These are phyloP conservation scores for Gobionotothen gibberifrons DNA, from an alignment of 2,797 vertebrate genomes.

Conservation along the genomic window DNA sequence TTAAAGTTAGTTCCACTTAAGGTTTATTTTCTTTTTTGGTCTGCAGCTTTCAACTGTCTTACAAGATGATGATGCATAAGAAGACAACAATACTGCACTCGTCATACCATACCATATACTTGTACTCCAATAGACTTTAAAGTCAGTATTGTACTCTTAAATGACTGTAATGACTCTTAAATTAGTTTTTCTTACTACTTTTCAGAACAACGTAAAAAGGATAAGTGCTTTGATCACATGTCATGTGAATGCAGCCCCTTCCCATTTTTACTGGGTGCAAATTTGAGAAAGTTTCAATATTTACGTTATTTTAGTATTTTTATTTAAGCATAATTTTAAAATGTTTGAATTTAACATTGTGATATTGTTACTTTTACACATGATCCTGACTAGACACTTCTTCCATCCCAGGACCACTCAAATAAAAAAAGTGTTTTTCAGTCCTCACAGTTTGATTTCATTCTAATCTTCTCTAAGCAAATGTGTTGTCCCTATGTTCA, in stretches of 20 bases:
- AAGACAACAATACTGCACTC: neutral
- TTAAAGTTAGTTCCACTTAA: neutral
- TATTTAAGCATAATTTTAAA: neutral
- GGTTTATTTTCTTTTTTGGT: neutral
- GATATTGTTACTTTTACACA: too few relatives aligned
- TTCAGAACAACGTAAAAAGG: too few relatives aligned
- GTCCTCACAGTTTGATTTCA: too few relatives aligned
- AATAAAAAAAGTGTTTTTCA: neutral
- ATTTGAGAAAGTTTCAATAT: neutral
- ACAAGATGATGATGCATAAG: neutral
- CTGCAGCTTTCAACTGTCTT: neutral
- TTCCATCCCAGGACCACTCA: neutral
- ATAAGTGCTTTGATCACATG: too few relatives aligned
- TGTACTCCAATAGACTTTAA: too few relatives aligned
- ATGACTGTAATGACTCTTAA: too few relatives aligned
- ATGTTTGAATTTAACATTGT: neutral
- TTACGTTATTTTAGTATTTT: neutral
- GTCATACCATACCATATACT: neutral
- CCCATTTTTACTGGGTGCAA: neutral
- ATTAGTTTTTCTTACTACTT: too few relatives aligned
- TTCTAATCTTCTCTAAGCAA: neutral
- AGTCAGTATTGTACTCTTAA: too few relatives aligned
- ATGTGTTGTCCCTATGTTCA: too few relatives aligned
- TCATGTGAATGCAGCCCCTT: too few relatives aligned
- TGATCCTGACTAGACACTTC: neutral